Conservation (phyloP, 2,113 vertebrate genomes). For the Aplodontia rufa region DNA sequence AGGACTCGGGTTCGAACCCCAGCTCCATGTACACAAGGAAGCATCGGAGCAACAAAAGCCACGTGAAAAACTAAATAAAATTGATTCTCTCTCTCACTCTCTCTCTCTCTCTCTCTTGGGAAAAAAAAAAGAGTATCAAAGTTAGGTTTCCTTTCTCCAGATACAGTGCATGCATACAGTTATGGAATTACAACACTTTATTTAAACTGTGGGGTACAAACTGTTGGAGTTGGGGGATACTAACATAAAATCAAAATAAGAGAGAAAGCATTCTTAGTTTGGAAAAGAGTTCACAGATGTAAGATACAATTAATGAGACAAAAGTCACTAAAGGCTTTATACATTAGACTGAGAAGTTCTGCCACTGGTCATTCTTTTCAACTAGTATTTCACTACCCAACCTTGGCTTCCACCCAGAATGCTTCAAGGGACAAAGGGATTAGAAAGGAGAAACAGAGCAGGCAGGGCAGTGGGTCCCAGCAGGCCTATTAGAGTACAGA, state of each 20-base stretch:
- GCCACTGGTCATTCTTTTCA: not conserved
- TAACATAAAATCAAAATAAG: slow-evolving; percentile 32
- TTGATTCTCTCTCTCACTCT: too few relatives aligned
- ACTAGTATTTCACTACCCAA: not conserved
- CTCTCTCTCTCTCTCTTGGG: too few relatives aligned
- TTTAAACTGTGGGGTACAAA: not conserved
- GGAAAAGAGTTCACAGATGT: not conserved
- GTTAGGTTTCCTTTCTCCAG: slow-evolving; percentile 13
- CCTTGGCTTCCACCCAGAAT: not conserved
- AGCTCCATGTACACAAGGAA: too few relatives aligned
- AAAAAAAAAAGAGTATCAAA: not conserved
- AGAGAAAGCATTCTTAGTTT: not conserved
- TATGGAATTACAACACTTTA: not conserved
- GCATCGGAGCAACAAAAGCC: too few relatives aligned
- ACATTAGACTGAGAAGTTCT: not conserved
- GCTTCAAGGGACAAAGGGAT: not conserved
- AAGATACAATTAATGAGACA: not conserved
- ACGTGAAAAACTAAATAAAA: not conserved
- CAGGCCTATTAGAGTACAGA: not conserved
- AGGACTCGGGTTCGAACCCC: too few relatives aligned
- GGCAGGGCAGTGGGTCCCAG: not conserved
- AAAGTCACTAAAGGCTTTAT: not conserved
- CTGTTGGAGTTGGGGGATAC: not conserved
- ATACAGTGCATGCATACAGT: not conserved
- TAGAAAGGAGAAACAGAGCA: not conserved